Base-by-base conservation (phyloP, 2,888 invertebrate species). In the Crematogaster levior region DNA sequence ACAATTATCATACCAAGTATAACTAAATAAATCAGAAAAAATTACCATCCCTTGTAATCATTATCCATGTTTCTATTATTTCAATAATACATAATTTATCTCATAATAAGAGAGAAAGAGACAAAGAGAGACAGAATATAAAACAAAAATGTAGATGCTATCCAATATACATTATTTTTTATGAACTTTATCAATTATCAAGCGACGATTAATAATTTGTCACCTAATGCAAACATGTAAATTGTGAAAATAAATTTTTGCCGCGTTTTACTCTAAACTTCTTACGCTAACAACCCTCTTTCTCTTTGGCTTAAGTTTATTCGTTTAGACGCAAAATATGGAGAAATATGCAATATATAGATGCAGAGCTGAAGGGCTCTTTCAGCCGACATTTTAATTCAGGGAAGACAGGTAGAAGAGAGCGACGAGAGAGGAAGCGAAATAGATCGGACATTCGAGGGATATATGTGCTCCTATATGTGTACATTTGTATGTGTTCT, bases 351-450 rank as follows among this genome's bases (percentile, higher is more conserved):
- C 46, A 34, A 46, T 12, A 24, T 63, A 63, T 74, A 51, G 48
- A 48, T 74, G 30, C 48, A 10, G 18, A 48, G 12, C 48, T 74
- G 61, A 18, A 74, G 43, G 27, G 48, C 63, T 30, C 61, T 61
- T 61, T 61, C n/a, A 18, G 6, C 1, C 34, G 34, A 63, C 48
- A 37, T 63, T 75, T 51, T 75, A 75, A 75, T 75, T 75, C 48
- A 63, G 24, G 10, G 37, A 43, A 40, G 34, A 51, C 24, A 63
- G 27, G 7, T n/a, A 63, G 51, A 30, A 43, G n/a, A 43, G 27
- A 40, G 51, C 12, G 15, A 37, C 3, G 27, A n/a, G 27, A 21
- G 27, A 24, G n/a, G n/a, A n/a, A 43, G 40, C 37, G 27, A 77
- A 77, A 66, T 77, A 18, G 53, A 77, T 56, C 53, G 56, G 18